Evolutionary conservation across 2,797 vertebrate genomes (phyloP), one percentile per base, ranked within the genome.

Genomic region (Orientallactaga sibirica): DNA sequence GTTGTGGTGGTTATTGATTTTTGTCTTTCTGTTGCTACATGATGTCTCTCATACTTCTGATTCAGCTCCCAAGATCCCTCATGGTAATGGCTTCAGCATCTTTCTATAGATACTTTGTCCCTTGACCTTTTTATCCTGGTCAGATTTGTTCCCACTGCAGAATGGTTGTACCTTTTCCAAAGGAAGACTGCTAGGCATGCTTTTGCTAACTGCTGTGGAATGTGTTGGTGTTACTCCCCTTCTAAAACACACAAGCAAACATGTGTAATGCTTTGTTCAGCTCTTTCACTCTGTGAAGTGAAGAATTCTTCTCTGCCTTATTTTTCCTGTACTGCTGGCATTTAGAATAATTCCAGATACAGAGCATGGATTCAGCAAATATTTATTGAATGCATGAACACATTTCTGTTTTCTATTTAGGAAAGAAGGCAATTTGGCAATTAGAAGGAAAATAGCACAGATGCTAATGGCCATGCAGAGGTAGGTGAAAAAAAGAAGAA

Each of bases 361-460:
- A n/a, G 37, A 80, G 24, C 73, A 48, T 19, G 62, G 27, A 73
- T 67, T 86, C 25, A 81, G 33, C 74, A 88, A 71, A 92, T 93
- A 83, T 75, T 73, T 83, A 61, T 73, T 79, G 11, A 90, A 82
- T 37, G 7, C 27, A 74, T 74, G 16, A 76, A 67, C 22, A 48
- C 2, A 25, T 68, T 80, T 92, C n/a, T 41, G 27, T 55, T 80
- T 70, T 58, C 24, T 87, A 24, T 29, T 92, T 55, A 89, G 6
- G 0, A 83, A 92, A 79, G 29, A 91, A 71, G 22, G 52, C 73
- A 29, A 52, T 86, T 66, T 37, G 37, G 16, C 19, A 66, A 77
- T 61, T 93, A 27, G 29, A 81, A 86, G 88, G 25, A 88, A 95
- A 71, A 80, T 43, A 27, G 67, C 66, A 66, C 24, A 68, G 75